phyloP scores from a whole-genome alignment of 2,888 invertebrate species.

The Macaria liturata region DNA sequence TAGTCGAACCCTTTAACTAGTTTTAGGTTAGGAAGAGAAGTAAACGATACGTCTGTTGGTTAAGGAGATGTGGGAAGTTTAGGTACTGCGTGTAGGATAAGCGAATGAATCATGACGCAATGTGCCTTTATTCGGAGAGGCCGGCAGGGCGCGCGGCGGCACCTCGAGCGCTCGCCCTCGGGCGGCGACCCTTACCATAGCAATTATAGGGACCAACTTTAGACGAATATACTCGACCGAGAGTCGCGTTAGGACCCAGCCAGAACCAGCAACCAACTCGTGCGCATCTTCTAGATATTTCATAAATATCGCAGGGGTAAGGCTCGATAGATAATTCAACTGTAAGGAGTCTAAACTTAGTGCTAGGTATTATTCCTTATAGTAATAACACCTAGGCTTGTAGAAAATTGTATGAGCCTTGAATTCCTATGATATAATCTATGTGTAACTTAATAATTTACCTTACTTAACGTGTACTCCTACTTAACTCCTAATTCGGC shows the following conservation, averaged over 20 bases:
- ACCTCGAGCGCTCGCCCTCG: conserved; percentile 46
- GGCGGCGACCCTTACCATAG: conserved; percentile 66
- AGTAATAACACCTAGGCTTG: conserved; percentile 4
- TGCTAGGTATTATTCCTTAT: conserved; percentile 10
- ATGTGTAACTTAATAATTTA: conserved; percentile 3
- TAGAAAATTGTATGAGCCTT: neutral
- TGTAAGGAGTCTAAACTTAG: conserved; percentile 10
- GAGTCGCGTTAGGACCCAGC: conserved; percentile 57
- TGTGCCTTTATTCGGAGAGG: conserved; percentile 81
- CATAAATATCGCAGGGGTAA: conserved; percentile 10
- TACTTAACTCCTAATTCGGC: conserved; percentile 14
- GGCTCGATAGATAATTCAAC: conserved; percentile 13
- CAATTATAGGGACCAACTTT: conserved; percentile 83
- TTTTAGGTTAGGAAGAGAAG: conserved; percentile 66
- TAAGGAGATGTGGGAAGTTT: conserved; percentile 53
- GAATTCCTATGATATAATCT: conserved; percentile 3
- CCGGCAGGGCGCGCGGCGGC: conserved; percentile 74
- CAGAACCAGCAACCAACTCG: conserved; percentile 63
- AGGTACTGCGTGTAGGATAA: conserved; percentile 70
- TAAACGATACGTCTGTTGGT: conserved; percentile 53
- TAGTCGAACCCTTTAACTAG: conserved; percentile 70
- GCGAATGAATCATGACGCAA: conserved; percentile 75
- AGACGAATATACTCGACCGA: conserved; percentile 77
- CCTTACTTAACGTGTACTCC: conserved; percentile 8
- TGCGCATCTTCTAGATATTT: conserved; percentile 38